Conservation (phyloP, 1,140 invertebrate genomes). For the Littorina saxatilis region DNA sequence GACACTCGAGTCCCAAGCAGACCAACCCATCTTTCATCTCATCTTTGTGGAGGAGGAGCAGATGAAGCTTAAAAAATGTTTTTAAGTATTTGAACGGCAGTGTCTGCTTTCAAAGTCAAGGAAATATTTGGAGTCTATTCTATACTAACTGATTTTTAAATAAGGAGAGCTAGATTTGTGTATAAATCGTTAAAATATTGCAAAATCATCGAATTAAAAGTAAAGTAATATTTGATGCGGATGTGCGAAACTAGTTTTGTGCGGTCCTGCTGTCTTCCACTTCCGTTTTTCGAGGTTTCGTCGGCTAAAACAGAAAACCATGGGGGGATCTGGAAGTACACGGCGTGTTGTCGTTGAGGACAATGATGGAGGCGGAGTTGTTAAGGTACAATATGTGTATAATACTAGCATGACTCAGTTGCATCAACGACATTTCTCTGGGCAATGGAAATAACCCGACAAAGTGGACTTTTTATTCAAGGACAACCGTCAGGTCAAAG, state of each 20-base stretch:
- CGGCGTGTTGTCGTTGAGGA: constrained; percentile 47
- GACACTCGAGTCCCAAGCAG: no score
- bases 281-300: constrained; percentile 6
- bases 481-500: constrained; percentile 7
- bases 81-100: no score
- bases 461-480: not conserved
- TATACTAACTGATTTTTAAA: no score
- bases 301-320: constrained; percentile 3
- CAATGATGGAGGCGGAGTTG: constrained; percentile 34
- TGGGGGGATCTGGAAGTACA: constrained; percentile 47
- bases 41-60: not conserved
- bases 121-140: no score
- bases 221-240: not conserved
- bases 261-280: not conserved
- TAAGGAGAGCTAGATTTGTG: no score
- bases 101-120: no score
- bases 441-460: no score
- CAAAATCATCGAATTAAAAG: no score
- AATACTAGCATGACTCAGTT: no score
- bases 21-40: not conserved
- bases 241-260: not conserved
- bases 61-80: no score
- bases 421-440: no score
- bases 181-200: no score
- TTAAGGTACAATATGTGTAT: constrained; percentile 24